These are phyloP conservation scores for Phania funesta DNA, from an alignment of 2,888 invertebrate species.

Conservation along the genomic window DNA sequence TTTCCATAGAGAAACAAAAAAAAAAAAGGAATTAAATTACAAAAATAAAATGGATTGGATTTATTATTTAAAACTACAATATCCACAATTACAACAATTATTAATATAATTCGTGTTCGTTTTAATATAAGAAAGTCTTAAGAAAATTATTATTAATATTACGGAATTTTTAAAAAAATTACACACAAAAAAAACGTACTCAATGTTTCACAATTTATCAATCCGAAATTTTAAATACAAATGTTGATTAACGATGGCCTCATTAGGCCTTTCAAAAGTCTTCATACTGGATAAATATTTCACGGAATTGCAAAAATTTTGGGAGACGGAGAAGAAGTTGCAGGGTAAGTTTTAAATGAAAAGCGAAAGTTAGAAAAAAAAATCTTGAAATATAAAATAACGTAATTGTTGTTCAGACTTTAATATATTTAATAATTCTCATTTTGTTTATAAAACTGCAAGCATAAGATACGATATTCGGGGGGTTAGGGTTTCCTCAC, in stretches of 20 bases:
- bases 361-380: too few relatives aligned
- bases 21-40: neutral
- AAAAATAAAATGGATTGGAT: neutral
- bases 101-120: neutral
- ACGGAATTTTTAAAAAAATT: neutral
- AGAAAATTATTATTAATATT: neutral
- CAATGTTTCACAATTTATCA: conserved; percentile 56
- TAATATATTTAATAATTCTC: too few relatives aligned
- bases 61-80: neutral
- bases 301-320: conserved; percentile 97
- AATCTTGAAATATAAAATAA: too few relatives aligned
- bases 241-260: conserved; percentile 87
- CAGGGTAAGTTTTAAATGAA: conserved; percentile 87
- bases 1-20: neutral
- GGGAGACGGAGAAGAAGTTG: conserved; percentile 97
- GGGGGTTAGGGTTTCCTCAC: too few relatives aligned
- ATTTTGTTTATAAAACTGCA: too few relatives aligned
- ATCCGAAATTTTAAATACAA: conserved; percentile 71
- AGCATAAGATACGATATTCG: too few relatives aligned
- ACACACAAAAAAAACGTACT: neutral
- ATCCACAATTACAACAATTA: neutral
- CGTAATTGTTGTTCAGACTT: too few relatives aligned
- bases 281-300: conserved; percentile 99
- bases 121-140: conserved; percentile 7
- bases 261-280: conserved; percentile 97